phyloP scores from a whole-genome alignment of 2,113 vertebrate genomes.

The Thamnophis sirtalis region DNA sequence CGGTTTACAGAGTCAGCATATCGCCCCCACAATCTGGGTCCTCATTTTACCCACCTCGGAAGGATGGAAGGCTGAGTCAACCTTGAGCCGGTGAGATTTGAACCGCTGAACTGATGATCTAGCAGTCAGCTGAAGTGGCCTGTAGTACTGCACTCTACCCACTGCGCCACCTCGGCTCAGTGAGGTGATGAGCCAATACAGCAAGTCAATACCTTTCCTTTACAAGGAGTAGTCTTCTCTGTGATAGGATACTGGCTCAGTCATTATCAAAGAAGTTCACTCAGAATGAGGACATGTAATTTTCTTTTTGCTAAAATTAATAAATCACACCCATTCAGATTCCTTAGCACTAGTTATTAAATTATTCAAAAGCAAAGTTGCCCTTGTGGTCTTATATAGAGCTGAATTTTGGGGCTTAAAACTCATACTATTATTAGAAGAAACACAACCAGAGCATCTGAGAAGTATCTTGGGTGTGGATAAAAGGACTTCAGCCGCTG shows the following conservation, averaged over 20 bases:
- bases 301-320: neutral
- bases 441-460: no score
- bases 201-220: neutral
- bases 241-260: neutral
- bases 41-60: no score
- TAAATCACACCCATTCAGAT: neutral
- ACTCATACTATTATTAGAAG: neutral
- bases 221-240: neutral
- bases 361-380: neutral
- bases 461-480: neutral
- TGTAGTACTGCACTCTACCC: no score
- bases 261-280: neutral
- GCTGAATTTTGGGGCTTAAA: neutral
- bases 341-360: neutral
- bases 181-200: neutral
- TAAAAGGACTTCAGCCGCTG: neutral
- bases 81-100: no score
- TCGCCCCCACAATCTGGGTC: no score
- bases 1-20: no score
- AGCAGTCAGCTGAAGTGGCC: no score
- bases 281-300: neutral
- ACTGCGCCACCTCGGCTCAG: no score
- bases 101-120: no score
- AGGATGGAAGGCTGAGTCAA: no score
- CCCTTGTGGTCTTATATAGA: neutral